Evolutionary conservation across 2,113 vertebrate species (phyloP).

Genomic region (Odontesthes bonariensis): DNA sequence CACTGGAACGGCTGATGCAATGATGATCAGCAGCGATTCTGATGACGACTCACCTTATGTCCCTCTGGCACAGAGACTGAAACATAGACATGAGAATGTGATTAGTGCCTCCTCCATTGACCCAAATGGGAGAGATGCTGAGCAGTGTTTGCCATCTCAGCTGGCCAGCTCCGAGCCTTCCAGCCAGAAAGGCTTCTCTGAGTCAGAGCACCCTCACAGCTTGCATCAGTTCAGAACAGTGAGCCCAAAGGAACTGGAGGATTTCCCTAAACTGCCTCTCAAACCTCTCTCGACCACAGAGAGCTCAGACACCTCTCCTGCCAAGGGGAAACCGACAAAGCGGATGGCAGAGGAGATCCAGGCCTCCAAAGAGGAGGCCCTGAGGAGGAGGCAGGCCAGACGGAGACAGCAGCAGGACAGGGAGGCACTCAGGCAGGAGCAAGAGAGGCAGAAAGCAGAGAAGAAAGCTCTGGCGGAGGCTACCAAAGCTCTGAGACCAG

Average conservation of each 20-base stretch:
- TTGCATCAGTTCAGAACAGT: slow-evolving; percentile 27
- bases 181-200: not conserved
- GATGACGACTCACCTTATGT: slow-evolving; percentile 73
- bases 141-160: not conserved
- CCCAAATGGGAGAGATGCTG: slow-evolving; percentile 24
- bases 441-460: slow-evolving; percentile 75
- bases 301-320: slow-evolving; percentile 5
- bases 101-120: slow-evolving; percentile 9
- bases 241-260: not conserved
- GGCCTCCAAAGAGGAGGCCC: slow-evolving; percentile 53
- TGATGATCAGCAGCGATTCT: slow-evolving; percentile 83
- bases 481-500: slow-evolving; percentile 85
- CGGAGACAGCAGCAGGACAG: slow-evolving; percentile 65
- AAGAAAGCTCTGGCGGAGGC: slow-evolving; percentile 71
- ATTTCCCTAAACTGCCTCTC: not conserved
- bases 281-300: not conserved
- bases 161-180: not conserved
- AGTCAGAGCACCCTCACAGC: not conserved
- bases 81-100: slow-evolving; percentile 59
- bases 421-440: slow-evolving; percentile 56
- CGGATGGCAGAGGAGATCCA: slow-evolving; percentile 60
- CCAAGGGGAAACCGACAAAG: slow-evolving; percentile 63
- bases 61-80: slow-evolving; percentile 81
- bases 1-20: slow-evolving; percentile 6
- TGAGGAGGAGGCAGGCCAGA: slow-evolving; percentile 50